phyloP scores from a whole-genome alignment of 2,113 vertebrate genomes.

The Tautogolabrus adspersus region DNA sequence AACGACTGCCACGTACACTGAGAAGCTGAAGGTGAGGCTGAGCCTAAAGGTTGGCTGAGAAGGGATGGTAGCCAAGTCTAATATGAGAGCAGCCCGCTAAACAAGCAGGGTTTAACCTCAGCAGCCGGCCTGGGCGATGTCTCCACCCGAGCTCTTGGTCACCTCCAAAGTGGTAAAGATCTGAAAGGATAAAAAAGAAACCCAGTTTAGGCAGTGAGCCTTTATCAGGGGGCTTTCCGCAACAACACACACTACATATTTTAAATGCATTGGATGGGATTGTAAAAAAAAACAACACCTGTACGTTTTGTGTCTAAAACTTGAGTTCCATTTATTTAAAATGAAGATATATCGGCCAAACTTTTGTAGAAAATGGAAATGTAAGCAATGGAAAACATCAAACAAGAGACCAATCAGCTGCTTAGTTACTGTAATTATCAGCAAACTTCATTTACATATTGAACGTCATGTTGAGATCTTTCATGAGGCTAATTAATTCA shows the following conservation, averaged over 20 bases:
- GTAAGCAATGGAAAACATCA: background rate
- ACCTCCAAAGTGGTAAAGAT: slow-evolving; percentile 93
- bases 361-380: background rate
- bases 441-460: slow-evolving; percentile 28
- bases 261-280: background rate
- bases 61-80: background rate
- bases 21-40: slow-evolving; percentile 22
- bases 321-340: background rate
- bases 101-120: slow-evolving; percentile 97
- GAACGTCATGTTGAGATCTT: background rate
- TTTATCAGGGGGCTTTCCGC: background rate
- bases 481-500: slow-evolving; percentile 27
- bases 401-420: slow-evolving; percentile 6
- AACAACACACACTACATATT: background rate
- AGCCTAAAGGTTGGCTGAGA: slow-evolving; percentile 8
- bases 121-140: slow-evolving; percentile 90
- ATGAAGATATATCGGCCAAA: background rate
- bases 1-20: slow-evolving; percentile 36
- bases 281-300: too few relatives aligned
- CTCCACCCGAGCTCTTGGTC: slow-evolving; percentile 90
- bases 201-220: background rate
- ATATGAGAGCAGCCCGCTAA: slow-evolving; percentile 75
- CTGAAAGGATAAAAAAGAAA: slow-evolving; percentile 75
- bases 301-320: too few relatives aligned
- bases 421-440: slow-evolving; percentile 17